Percentiles rank a stretch among this genome's conserved stretches.
These are phyloP conservation scores for Masnerella sp. DNA, from an alignment of 2,888 invertebrate genomes.

Conservation along the genomic window DNA sequence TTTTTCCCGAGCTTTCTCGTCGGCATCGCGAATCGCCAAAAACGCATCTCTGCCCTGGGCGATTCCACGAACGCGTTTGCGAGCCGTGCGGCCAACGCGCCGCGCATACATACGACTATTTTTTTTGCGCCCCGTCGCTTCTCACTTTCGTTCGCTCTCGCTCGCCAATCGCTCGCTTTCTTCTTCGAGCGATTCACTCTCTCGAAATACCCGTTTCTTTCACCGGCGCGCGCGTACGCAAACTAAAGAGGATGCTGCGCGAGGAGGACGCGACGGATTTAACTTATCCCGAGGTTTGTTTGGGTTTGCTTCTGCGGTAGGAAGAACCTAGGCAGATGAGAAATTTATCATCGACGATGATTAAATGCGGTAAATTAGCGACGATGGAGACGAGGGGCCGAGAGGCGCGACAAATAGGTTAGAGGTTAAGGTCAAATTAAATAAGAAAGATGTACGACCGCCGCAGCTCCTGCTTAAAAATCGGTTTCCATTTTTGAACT, in stretches of 20 bases:
- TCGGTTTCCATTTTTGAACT: slow-evolving; percentile 7
- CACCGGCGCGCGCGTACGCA: slow-evolving; percentile 32
- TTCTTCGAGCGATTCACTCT: slow-evolving; percentile 51
- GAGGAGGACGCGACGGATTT: slow-evolving; percentile 47
- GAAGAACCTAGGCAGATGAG: slow-evolving; percentile 41
- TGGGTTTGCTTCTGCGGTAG: slow-evolving; percentile 54
- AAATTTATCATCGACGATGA: slow-evolving; percentile 52
- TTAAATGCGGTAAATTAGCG: slow-evolving; percentile 52
- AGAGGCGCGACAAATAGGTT: slow-evolving; percentile 20
- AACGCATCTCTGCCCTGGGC: too few species aligned
- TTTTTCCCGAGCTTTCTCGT: too few species aligned
- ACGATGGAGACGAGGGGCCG: background rate
- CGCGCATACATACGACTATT: too few species aligned
- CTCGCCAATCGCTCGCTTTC: too few species aligned
- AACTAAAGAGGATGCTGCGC: slow-evolving; percentile 39
- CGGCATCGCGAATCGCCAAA: too few species aligned
- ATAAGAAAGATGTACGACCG: slow-evolving; percentile 19
- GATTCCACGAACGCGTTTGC: too few species aligned
- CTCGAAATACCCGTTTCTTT: slow-evolving; percentile 54
- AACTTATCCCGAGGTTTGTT: slow-evolving; percentile 47
- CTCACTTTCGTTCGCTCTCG: slow-evolving; percentile 63
- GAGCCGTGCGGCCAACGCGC: too few species aligned
- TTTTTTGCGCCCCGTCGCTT: too few species aligned
- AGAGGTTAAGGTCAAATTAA: slow-evolving; percentile 51
- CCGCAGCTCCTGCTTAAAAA: background rate